These are phyloP conservation scores for Listrodromus nycthemerus DNA, from an alignment of 2,888 invertebrate species.

Conservation along the genomic window DNA sequence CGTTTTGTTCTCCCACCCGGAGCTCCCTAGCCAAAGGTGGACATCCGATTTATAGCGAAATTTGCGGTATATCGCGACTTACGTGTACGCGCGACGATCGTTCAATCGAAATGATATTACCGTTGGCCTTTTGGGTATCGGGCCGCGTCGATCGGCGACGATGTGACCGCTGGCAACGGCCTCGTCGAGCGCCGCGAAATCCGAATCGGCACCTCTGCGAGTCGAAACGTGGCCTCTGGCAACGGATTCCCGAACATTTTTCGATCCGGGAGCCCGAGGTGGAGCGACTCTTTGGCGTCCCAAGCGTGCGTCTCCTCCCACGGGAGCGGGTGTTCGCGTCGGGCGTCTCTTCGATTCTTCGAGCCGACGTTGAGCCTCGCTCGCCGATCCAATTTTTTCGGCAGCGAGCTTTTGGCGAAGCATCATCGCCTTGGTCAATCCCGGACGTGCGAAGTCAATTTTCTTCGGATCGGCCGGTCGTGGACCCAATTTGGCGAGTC, in stretches of 20 bases:
- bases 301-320: constrained; percentile 71
- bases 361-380: constrained; percentile 66
- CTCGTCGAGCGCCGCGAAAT: constrained; percentile 33
- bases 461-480: constrained; percentile 72
- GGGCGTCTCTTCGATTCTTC: constrained; percentile 59
- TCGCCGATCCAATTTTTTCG: constrained; percentile 69
- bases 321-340: constrained; percentile 70
- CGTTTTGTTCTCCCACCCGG: constrained; percentile 4
- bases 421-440: constrained; percentile 78
- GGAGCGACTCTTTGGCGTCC: constrained; percentile 48
- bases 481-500: constrained; percentile 58
- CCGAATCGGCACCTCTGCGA: background rate
- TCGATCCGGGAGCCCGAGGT: background rate
- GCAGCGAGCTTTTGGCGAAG: constrained; percentile 74
- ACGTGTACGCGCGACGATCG: background rate
- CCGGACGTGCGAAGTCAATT: constrained; percentile 75
- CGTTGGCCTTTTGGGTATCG: constrained; percentile 36
- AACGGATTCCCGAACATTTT: constrained; percentile 22
- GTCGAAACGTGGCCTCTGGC: constrained; percentile 1
- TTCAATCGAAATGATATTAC: constrained; percentile 29
- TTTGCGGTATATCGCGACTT: too few species aligned
- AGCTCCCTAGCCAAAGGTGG: background rate
- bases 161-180: constrained; percentile 54
- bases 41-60: background rate
- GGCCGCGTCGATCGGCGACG: constrained; percentile 30